A percentile compares a stretch with the other conserved stretches of the same genome.
Conservation (phyloP, 35 echinoderm and acorn worm genomes). For the Stichopus chloronotus region DNA sequence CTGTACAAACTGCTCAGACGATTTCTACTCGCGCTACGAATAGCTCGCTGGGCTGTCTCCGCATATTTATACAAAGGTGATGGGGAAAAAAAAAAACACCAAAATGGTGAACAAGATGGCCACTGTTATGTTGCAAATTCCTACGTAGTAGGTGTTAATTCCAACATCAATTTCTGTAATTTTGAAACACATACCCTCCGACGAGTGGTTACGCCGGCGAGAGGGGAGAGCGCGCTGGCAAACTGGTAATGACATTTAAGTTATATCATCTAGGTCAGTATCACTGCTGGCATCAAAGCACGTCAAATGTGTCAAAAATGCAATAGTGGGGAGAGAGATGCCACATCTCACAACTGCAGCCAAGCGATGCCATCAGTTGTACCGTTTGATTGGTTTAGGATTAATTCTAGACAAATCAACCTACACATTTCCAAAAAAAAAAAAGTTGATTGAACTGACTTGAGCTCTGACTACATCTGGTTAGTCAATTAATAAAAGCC, state of each 20-base stretch:
- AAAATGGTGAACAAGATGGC: no score
- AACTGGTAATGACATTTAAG: not conserved
- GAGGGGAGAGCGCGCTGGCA: not conserved
- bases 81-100: no score
- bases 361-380: not conserved
- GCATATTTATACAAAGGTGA: no score
- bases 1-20: no score
- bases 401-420: slow-evolving; percentile 48
- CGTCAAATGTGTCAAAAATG: not conserved
- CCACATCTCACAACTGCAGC: slow-evolving; percentile 26
- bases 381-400: slow-evolving; percentile 17
- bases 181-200: no score
- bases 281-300: not conserved
- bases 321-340: not conserved
- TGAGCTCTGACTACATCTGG: slow-evolving; percentile 20
- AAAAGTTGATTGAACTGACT: slow-evolving; percentile 43
- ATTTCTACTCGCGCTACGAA: no score
- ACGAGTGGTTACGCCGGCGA: no score
- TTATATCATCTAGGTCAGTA: not conserved
- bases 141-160: no score
- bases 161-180: no score
- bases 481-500: slow-evolving; percentile 38
- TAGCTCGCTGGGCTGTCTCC: no score
- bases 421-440: not conserved
- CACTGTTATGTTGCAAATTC: no score